Evolutionary conservation across 2,113 vertebrate genomes (phyloP), one percentile per base, ranked within the genome.

Genomic region (Synchiropus splendidus): DNA sequence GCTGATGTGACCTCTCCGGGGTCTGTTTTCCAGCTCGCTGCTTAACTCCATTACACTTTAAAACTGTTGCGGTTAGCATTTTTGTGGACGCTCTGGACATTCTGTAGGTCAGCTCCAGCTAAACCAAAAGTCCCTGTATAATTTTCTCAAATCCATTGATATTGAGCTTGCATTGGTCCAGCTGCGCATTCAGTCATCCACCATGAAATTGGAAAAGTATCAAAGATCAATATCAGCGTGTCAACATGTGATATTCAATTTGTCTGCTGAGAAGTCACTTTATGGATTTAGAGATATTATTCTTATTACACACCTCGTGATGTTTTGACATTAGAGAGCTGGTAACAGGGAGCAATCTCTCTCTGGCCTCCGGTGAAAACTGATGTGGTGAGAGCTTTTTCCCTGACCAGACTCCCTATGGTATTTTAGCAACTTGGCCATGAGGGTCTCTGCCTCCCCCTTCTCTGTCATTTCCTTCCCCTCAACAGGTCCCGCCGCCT

Each of bases 361-460:
- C n/a, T n/a, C n/a, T n/a, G n/a, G n/a, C n/a, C n/a, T n/a, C 53
- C 12, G 67, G 69, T 77, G 48, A 53, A 63, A 63, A 75, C 66
- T 54, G 63, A 75, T 74, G 65, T 59, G 71, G 61, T 69, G 61
- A 69, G 67, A 72, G 57, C 61, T 44, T n/a, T n/a, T n/a, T n/a
- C n/a, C n/a, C n/a, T n/a, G n/a, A n/a, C 31, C 45, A 45, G 47
- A 75, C 61, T 73, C 66, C 74, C 70, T 9, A 39, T 30, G 62
- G 64, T 64, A 49, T 40, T 55, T 61, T 47, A 59, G 51, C 45
- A 75, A 61, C 59, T 14, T 45, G n/a, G n/a, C n/a, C n/a, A n/a
- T n/a, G 57, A 36, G 52, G 33, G 18, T 21, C 58, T 64, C 40
- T 1, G 14, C 39, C n/a, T 58, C 60, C 58, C 45, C 48, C 67